A percentile compares a stretch with the other conserved stretches of the same genome.
Evolutionary conservation across 2,888 invertebrate species (phyloP).

Genomic region (Trissolcus brochymenae): DNA sequence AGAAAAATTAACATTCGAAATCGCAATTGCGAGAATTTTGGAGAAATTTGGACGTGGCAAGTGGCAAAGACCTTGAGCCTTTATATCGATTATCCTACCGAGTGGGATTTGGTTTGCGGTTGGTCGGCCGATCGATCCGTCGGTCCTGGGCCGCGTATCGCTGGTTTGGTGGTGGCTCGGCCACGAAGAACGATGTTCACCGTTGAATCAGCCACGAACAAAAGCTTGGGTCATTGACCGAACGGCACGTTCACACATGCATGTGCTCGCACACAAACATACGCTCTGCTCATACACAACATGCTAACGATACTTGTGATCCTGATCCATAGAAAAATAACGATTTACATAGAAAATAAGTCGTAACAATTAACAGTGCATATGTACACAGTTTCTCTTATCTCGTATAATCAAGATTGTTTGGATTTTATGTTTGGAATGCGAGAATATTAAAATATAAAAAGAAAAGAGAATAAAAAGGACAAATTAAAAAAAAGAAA

Average conservation of each 20-base stretch:
- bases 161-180: slow-evolving; percentile 51
- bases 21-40: not conserved
- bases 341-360: slow-evolving; percentile 1
- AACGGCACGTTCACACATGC: slow-evolving; percentile 56
- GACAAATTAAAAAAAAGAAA: too few species aligned
- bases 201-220: slow-evolving; percentile 59
- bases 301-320: slow-evolving; percentile 33
- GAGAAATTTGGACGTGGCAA: slow-evolving; percentile 53
- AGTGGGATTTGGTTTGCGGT: slow-evolving; percentile 56
- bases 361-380: not conserved
- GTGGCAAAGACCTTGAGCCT: slow-evolving; percentile 63
- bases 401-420: not conserved
- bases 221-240: slow-evolving; percentile 60
- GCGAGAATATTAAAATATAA: too few species aligned
- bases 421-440: too few species aligned
- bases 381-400: not conserved
- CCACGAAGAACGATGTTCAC: slow-evolving; percentile 51
- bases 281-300: slow-evolving; percentile 23
- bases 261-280: slow-evolving; percentile 42
- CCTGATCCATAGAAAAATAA: slow-evolving; percentile 16
- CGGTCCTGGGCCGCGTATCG: slow-evolving; percentile 57
- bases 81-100: slow-evolving; percentile 56
- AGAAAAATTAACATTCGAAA: too few species aligned
- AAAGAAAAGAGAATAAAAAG: too few species aligned
- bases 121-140: slow-evolving; percentile 47